Evolutionary conservation across 2,888 invertebrate species (phyloP), one percentile per base, ranked within the genome.

Genomic region (Teinopalpus imperialis): DNA sequence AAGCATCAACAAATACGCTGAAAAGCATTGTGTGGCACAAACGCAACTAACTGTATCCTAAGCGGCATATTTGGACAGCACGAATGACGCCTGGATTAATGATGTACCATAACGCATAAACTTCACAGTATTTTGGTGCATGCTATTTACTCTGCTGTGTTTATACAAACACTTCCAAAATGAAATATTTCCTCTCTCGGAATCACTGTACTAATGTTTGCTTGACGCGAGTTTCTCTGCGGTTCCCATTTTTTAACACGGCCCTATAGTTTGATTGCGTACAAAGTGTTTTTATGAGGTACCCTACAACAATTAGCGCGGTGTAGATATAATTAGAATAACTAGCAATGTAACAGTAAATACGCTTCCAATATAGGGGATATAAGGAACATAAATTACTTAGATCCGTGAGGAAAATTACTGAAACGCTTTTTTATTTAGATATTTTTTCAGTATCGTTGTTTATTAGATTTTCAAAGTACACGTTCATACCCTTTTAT

Each of bases 41-140:
- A 66, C 59, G 63, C 61, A 60, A 59, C 57, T 79, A 81, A 80
- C 80, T 76, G 78, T 74, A 71, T 54, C 67, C 59, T 63, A 72
- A 76, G 65, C 66, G 65, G 64, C 63, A 54, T 80, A 67, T 81
- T 81, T 78, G 59, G 66, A 76, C 74, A 75, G 62, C 59, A 68
- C 67, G 63, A 69, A 71, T 78, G 69, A 79, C 74, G 75, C 71
- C 69, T 74, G 72, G 70, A 74, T 78, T 77, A 77, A 78, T 76
- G 70, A 74, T 57, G 54, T 52, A 51, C 53, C 45, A 52, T 51
- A 52, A 23, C 26, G 23, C 32, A 7, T 27, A 27, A 20, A 40
- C 16, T 37, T 53, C 57, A 62, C 59, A 57, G 53, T 54, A 63
- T 61, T 58, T n/a, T 66, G 59, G 43, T 54, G 48, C 48, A 36